phyloP scores from a whole-genome alignment of 2,888 invertebrate genomes.

The Myopa testacea region DNA sequence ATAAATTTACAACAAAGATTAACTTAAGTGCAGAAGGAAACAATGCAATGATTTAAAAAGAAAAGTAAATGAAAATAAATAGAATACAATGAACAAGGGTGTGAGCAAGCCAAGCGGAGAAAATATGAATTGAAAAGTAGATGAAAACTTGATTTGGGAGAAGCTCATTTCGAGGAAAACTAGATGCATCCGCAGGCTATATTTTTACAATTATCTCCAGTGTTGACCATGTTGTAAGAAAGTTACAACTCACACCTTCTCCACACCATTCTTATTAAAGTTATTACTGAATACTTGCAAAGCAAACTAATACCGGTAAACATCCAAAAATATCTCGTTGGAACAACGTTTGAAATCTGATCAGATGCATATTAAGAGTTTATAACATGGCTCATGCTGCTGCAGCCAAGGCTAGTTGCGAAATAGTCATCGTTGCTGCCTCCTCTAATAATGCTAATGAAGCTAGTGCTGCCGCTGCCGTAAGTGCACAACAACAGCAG shows the following conservation, averaged over 20 bases:
- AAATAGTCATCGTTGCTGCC: conserved; percentile 66
- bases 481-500: conserved; percentile 47
- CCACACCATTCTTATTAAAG: background rate
- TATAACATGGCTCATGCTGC: conserved; percentile 65
- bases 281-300: no score
- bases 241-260: background rate
- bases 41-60: conserved; percentile 21
- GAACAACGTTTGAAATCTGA: background rate
- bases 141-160: conserved; percentile 45
- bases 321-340: background rate
- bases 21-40: conserved; percentile 55
- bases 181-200: conserved; percentile 58
- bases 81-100: conserved; percentile 34
- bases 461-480: conserved; percentile 44
- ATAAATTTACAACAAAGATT: conserved; percentile 46
- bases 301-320: background rate
- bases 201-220: conserved; percentile 4
- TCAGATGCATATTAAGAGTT: conserved; percentile 61
- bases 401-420: conserved; percentile 66
- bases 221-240: conserved; percentile 30
- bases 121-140: conserved; percentile 55
- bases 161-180: conserved; percentile 43
- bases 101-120: conserved; percentile 44
- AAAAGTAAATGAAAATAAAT: conserved; percentile 31
- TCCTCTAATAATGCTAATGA: conserved; percentile 59